Base-by-base conservation (phyloP, 2,797 vertebrate genomes). In the Notolabrus celidotus region DNA sequence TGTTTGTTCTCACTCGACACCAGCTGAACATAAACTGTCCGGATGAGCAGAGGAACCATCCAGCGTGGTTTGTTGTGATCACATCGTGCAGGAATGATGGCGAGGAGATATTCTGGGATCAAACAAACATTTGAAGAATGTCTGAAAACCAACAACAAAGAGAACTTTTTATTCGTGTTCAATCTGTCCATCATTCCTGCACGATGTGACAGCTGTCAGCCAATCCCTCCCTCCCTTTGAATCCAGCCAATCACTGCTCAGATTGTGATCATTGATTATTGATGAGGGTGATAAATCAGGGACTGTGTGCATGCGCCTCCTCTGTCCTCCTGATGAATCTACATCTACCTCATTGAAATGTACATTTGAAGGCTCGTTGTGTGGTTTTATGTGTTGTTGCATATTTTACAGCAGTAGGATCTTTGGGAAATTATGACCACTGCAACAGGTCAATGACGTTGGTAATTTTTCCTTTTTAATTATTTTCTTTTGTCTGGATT, bases 351-450 rank as follows among this genome's bases (percentile, higher is more conserved):
- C 92, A 84, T 85, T 94, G 89, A 89, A 89, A 93, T 95, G 91
- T 95, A 89, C 67, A 92, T 91, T 82, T 90, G 83, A 91, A 95
- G 96, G 94, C 92, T 95, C 94, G 93, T 94, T 88, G 80, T 96
- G 94, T 96, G 95, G 94, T 96, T 96, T 87, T 95, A 95, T 95
- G 95, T 97, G 94, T 96, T 97, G 96, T 96, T 96, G 95, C 95
- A 95, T 97, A 97, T 97, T 96, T 97, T 97, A 89, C 96, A 97
- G 96, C 96, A 95, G 96, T 97, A 97, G 95, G 94, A 96, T 96
- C 96, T 97, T 93, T 96, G 95, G 96, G 96, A 96, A 94, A 95
- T 96, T 94, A 96, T 96, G 95, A 96, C 94, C 95, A 93, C 95
- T 93, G 94, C 96, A 95, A 95, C 96, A 96, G 95, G 96, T 97